Percentiles rank a stretch among this genome's conserved stretches.
Evolutionary conservation across 2,888 invertebrate species (phyloP).

Genomic region (Hirtodrosophila trivittata): DNA sequence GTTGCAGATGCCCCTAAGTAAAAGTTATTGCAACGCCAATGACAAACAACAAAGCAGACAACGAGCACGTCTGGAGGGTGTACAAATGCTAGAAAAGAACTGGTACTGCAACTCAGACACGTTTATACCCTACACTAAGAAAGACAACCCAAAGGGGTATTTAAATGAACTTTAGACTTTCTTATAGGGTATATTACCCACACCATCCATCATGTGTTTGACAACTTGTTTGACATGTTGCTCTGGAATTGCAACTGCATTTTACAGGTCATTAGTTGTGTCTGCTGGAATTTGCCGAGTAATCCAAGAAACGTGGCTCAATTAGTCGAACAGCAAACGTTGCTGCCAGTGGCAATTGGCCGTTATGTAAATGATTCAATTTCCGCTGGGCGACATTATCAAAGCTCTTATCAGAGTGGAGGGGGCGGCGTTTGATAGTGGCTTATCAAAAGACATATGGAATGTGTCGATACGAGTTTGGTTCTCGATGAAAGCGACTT

Average conservation of each 20-base stretch:
- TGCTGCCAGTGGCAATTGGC: slow-evolving; percentile 16
- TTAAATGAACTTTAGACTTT: slow-evolving; percentile 8
- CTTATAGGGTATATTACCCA: background rate
- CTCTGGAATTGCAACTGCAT: slow-evolving; percentile 12
- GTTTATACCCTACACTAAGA: background rate
- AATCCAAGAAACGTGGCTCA: slow-evolving; percentile 33
- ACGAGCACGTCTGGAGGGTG: slow-evolving; percentile 21
- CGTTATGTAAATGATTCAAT: slow-evolving; percentile 63
- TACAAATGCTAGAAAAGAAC: background rate
- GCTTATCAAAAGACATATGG: slow-evolving; percentile 55
- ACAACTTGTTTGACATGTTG: background rate
- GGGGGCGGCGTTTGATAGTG: slow-evolving; percentile 39
- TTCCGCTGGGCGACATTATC: slow-evolving; percentile 61
- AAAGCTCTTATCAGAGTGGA: slow-evolving; percentile 48
- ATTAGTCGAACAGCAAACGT: slow-evolving; percentile 30
- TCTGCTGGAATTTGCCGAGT: slow-evolving; percentile 33
- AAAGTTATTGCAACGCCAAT: slow-evolving; percentile 76
- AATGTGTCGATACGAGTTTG: slow-evolving; percentile 28
- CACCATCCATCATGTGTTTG: background rate
- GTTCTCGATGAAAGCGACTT: slow-evolving; percentile 42
- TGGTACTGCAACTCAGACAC: background rate
- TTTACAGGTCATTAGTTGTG: slow-evolving; percentile 25
- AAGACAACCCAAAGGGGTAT: background rate
- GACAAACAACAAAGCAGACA: slow-evolving; percentile 55
- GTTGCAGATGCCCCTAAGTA: slow-evolving; percentile 62